Conservation (phyloP, 1,140 invertebrate species). For the Drosophila melanogaster region Release_6_plus_ISO1_MT NC_004354.4:17910501-17911000, state of each 20-base stretch:
- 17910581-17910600: neutral
- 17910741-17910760: slow-evolving; percentile 32
- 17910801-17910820: slow-evolving; percentile 20
- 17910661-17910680: slow-evolving; percentile 35
- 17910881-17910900: slow-evolving; percentile 10
- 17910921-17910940: slow-evolving; percentile 26
- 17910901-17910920: slow-evolving; percentile 20
- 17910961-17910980: slow-evolving; percentile 18
- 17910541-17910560: slow-evolving; percentile 12
- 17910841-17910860: neutral
- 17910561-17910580: slow-evolving; percentile 4
- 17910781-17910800: slow-evolving; percentile 15
- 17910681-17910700: slow-evolving; percentile 46
- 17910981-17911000: neutral
- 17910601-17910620: slow-evolving; percentile 1
- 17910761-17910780: slow-evolving; percentile 20
- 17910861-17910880: slow-evolving; percentile 13
- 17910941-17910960: slow-evolving; percentile 9
- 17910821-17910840: slow-evolving; percentile 16
- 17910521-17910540: slow-evolving; percentile 31
- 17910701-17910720: slow-evolving; percentile 45
- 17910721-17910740: slow-evolving; percentile 2
- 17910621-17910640: neutral
- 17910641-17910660: slow-evolving; percentile 3
- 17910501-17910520: slow-evolving; percentile 3